A percentile compares a stretch with the other conserved stretches of the same genome.
These are phyloP conservation scores for Urocolius indicus DNA, from an alignment of 2,113 vertebrate genomes.

Conservation along the genomic window DNA sequence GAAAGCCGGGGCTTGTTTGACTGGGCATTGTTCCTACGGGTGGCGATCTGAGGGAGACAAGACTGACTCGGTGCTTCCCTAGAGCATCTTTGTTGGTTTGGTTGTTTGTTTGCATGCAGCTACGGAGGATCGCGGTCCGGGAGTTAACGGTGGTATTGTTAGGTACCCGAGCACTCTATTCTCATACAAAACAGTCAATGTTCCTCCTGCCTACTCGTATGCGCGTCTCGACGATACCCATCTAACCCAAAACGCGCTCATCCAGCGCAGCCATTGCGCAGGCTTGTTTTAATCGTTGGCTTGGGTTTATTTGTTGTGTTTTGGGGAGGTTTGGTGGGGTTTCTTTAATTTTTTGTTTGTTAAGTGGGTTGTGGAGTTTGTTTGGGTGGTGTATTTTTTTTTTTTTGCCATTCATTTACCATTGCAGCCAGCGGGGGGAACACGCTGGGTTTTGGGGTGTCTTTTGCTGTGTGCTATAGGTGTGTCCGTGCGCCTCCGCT, in stretches of 20 bases:
- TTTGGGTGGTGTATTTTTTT: neutral
- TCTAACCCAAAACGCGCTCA: neutral
- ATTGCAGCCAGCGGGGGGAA: neutral
- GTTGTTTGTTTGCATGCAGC: neutral
- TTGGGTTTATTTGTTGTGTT: neutral
- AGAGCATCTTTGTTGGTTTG: neutral
- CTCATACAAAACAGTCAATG: neutral
- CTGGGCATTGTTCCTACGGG: constrained; percentile 18
- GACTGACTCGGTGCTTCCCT: neutral
- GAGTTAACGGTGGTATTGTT: neutral
- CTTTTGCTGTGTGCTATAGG: neutral
- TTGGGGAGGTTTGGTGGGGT: too few relatives aligned
- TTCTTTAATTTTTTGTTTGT: too few relatives aligned
- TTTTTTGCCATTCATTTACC: neutral
- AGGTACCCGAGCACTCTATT: neutral
- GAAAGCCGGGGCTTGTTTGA: neutral
- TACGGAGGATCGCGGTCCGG: neutral
- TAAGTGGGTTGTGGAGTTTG: too few relatives aligned
- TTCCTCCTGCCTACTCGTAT: neutral
- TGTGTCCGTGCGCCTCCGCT: neutral
- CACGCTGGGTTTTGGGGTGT: neutral
- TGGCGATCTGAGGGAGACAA: neutral
- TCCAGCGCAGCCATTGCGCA: neutral
- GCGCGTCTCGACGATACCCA: neutral
- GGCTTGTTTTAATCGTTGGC: neutral